Percentiles rank a stretch among this genome's conserved stretches.
Evolutionary conservation across 2,888 invertebrate genomes (phyloP).

Genomic region (Orchesella flavescens): DNA sequence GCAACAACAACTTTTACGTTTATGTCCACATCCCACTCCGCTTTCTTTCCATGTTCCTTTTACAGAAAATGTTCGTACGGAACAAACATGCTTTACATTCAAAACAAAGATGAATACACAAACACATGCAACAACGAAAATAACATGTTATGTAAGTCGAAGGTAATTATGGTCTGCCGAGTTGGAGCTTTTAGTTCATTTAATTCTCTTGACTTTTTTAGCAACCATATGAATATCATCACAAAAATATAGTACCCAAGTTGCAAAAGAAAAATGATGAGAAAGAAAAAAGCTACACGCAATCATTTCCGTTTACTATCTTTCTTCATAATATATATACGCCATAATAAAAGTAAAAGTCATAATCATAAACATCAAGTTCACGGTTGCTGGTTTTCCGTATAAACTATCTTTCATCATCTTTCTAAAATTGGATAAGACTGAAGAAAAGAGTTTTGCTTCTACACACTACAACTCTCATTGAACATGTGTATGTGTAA

Average conservation of each 20-base stretch:
- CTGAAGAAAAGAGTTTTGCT: no score
- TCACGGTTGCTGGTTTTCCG: conserved; percentile 45
- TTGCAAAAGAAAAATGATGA: background rate
- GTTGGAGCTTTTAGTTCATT: no score
- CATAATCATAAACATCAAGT: conserved; percentile 62
- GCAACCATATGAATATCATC: no score
- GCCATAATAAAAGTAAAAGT: conserved; percentile 40
- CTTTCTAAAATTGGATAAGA: no score
- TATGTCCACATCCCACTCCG: no score
- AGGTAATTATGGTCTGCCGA: no score
- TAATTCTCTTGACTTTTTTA: no score
- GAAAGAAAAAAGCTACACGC: background rate
- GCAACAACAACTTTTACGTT: background rate
- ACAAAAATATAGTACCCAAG: background rate
- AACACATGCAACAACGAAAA: conserved; percentile 16
- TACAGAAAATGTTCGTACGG: background rate
- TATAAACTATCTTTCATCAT: background rate
- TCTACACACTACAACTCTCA: no score
- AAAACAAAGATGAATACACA: no score
- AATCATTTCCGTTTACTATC: conserved; percentile 14
- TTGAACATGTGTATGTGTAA: no score
- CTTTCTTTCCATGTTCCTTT: background rate
- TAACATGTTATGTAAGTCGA: background rate
- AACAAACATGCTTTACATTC: no score
- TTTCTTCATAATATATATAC: background rate